Base-by-base conservation (phyloP, 2,888 invertebrate species). In the Eristalis pertinax region DNA sequence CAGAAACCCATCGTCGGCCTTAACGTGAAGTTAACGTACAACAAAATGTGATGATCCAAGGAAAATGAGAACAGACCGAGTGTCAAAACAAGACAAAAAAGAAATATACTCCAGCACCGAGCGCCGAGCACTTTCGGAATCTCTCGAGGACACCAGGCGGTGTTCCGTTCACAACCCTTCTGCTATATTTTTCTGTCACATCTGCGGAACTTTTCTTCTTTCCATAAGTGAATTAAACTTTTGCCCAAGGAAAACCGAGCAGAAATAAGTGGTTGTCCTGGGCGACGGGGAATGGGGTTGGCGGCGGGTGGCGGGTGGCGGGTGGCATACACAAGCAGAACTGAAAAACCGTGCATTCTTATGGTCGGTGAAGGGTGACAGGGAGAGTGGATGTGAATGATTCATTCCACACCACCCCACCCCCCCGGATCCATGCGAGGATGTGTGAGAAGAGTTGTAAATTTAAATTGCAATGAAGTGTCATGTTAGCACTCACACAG, bases 151-250 rank as follows among this genome's bases (percentile, higher is more conserved):
- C 43, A 43, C 15, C 41, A 15, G 8, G 32, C 10, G 32, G 32
- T 43, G n/a, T 43, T n/a, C 43, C 4, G 43, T 43, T 7, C 15
- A 5, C 43, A 50, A 50, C 50, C 50, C 19, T 64, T 72, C 70
- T 64, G 50, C 32, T 41, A 13, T 41, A 41, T 58, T 73, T 79
- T 73, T 79, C 38, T 65, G 60, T 64, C 68, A 63, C 74, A 81
- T 75, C 74, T 68, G 81, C 56, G 56, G 65, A 81, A 81, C 81
- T 81, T 81, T 81, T 74, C 64, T 74, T 50, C 32, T 32, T 32
- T 69, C 81, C 64, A 43, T 81, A 81, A 81, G 81, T 81, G 81
- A 81, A 81, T 81, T 81, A 81, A 81, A 81, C 81, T 81, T 81
- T 75, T 64, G 35, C 68, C 35, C 74, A 74, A 81, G 73, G 74